Conservation (phyloP, 2,797 vertebrate species). For the Tapera naevia region DNA sequence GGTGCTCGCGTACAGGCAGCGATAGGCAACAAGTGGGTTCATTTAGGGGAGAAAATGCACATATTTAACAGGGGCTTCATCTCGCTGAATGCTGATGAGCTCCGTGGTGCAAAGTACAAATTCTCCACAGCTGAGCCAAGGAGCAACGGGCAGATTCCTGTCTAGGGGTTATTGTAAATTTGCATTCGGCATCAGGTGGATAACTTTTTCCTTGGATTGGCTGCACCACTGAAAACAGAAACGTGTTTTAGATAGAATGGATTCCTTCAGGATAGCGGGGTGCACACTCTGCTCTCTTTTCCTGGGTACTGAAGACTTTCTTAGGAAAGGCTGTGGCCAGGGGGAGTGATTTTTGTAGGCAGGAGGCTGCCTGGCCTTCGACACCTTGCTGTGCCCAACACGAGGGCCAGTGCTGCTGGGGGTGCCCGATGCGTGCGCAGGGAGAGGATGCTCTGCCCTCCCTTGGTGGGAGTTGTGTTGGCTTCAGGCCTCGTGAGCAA, state of each 20-base stretch:
- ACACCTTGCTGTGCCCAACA: fast-evolving
- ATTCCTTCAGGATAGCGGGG: neutral
- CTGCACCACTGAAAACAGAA: neutral
- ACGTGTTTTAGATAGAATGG: fast-evolving
- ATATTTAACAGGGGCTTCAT: neutral
- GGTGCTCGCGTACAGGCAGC: neutral
- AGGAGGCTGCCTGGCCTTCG: fast-evolving
- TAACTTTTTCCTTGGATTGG: fast-evolving
- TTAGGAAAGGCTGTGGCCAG: fast-evolving
- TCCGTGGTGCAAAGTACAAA: fast-evolving
- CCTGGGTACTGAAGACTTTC: fast-evolving
- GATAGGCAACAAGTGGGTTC: neutral
- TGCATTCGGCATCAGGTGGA: fast-evolving
- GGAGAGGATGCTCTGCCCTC: neutral
- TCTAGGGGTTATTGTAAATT: fast-evolving
- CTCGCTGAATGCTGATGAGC: neutral
- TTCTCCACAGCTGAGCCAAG: neutral
- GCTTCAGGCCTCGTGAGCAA: neutral
- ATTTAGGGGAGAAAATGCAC: neutral
- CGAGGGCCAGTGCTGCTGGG: fast-evolving
- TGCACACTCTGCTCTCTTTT: fast-evolving
- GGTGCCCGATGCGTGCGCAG: fast-evolving
- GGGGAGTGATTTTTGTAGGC: fast-evolving
- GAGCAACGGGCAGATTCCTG: too few species aligned
- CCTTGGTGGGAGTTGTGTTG: fast-evolving